Evolutionary conservation across 2,113 vertebrate species (phyloP).

Genomic region (Sinosuthora webbiana): DNA sequence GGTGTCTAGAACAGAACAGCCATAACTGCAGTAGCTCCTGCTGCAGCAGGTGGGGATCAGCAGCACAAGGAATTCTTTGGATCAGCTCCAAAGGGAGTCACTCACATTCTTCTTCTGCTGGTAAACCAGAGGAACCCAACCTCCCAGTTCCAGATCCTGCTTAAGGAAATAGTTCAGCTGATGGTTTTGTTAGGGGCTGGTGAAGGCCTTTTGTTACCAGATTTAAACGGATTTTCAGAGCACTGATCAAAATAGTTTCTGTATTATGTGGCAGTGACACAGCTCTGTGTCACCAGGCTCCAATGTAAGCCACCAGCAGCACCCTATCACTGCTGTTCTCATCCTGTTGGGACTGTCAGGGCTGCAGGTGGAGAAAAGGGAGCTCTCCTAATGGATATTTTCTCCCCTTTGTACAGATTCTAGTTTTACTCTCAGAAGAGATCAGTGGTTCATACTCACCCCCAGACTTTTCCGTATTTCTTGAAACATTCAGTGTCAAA

Average conservation of each 20-base stretch:
- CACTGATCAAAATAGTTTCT: background rate
- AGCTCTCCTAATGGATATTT: background rate
- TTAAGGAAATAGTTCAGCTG: background rate
- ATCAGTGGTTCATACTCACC: constrained; percentile 69
- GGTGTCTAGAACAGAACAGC: background rate
- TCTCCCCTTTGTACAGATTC: background rate
- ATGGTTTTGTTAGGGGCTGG: background rate
- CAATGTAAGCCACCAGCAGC: background rate
- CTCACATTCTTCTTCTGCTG: background rate
- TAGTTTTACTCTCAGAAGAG: background rate
- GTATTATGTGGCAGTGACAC: background rate
- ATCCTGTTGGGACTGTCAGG: background rate
- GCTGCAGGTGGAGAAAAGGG: background rate
- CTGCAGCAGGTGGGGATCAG: background rate
- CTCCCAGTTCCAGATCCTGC: background rate
- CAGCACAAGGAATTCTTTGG: background rate
- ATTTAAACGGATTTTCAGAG: background rate
- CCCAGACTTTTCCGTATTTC: constrained; percentile 85
- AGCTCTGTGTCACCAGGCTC: background rate
- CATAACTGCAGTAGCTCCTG: background rate
- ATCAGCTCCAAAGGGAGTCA: background rate
- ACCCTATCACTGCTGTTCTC: fast-evolving
- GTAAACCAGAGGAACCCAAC: background rate
- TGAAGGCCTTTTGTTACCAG: background rate
- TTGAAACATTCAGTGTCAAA: constrained; percentile 75